Evolutionary conservation across 2,888 invertebrate genomes (phyloP).

Genomic region (Acleris holmiana): DNA sequence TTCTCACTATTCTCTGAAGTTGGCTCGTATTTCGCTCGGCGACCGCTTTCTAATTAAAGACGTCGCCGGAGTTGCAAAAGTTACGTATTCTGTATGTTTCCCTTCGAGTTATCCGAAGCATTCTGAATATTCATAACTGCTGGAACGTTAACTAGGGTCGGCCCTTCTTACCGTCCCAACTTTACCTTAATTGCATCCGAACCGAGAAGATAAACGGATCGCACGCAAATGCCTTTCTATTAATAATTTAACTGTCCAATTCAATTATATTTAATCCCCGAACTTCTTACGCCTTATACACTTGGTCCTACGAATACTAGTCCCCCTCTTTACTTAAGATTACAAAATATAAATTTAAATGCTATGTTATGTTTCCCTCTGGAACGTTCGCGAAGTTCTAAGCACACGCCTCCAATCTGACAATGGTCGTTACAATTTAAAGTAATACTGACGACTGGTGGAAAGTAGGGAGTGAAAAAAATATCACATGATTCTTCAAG

Average conservation of each 20-base stretch:
- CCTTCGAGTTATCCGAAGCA: conserved; percentile 35
- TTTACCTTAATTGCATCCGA: conserved; percentile 37
- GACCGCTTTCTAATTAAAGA: conserved; percentile 31
- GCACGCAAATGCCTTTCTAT: conserved; percentile 34
- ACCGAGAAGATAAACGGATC: conserved; percentile 37
- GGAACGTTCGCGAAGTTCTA: no score
- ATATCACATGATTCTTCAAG: no score
- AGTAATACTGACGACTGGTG: no score
- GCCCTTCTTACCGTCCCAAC: conserved; percentile 39
- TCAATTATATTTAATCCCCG: conserved; percentile 24
- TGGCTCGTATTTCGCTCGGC: not conserved
- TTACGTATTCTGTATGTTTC: conserved; percentile 36
- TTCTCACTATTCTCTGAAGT: conserved; percentile 4
- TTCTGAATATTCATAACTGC: conserved; percentile 52
- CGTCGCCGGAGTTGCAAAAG: conserved; percentile 30
- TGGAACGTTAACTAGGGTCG: conserved; percentile 48
- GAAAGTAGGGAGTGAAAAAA: no score
- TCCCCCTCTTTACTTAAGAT: not conserved
- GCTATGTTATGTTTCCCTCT: not conserved
- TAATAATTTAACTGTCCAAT: conserved; percentile 34
- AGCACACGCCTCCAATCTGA: no score
- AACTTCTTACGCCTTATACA: conserved; percentile 1
- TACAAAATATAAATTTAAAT: not conserved
- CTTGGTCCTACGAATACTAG: not conserved
- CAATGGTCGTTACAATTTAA: no score